Conservation (phyloP, 2,113 vertebrate genomes). For the Lasiurus borealis region DNA sequence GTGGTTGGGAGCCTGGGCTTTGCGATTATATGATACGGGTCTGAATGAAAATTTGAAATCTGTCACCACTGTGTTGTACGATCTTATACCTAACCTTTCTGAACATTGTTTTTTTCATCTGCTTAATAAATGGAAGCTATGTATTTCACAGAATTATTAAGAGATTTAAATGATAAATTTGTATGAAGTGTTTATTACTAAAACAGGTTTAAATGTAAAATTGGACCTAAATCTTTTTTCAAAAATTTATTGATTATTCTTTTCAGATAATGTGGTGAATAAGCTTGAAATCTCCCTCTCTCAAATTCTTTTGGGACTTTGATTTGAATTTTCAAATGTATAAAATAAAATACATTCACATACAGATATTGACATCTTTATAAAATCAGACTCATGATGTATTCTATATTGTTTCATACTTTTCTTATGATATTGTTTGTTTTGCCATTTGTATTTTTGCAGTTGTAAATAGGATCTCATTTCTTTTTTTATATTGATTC, state of each 20-base stretch:
- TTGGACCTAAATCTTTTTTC: not conserved
- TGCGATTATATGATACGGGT: not conserved
- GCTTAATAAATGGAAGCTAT: slow-evolving; percentile 21
- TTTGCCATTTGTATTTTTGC: slow-evolving; percentile 27
- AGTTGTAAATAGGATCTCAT: slow-evolving; percentile 41
- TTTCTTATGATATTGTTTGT: slow-evolving; percentile 38
- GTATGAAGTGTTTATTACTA: not conserved
- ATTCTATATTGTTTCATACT: not conserved
- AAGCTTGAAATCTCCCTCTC: not conserved
- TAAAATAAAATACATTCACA: not conserved
- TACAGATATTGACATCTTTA: not conserved
- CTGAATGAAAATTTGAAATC: slow-evolving; percentile 45
- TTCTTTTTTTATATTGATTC: slow-evolving; percentile 26
- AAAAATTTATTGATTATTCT: slow-evolving; percentile 42
- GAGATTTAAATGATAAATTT: slow-evolving; percentile 4
- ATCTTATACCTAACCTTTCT: not conserved
- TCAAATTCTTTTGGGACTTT: not conserved
- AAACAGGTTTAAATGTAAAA: slow-evolving; percentile 52
- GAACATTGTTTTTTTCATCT: not conserved
- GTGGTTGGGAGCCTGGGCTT: not conserved
- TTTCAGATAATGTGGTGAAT: slow-evolving; percentile 41
- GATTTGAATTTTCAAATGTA: not conserved
- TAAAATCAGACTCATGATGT: not conserved
- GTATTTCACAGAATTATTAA: slow-evolving; percentile 47
- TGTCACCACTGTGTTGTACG: not conserved